Base-by-base conservation (phyloP, 2,888 invertebrate species). In the Caenorhabditis sp. region DNA sequence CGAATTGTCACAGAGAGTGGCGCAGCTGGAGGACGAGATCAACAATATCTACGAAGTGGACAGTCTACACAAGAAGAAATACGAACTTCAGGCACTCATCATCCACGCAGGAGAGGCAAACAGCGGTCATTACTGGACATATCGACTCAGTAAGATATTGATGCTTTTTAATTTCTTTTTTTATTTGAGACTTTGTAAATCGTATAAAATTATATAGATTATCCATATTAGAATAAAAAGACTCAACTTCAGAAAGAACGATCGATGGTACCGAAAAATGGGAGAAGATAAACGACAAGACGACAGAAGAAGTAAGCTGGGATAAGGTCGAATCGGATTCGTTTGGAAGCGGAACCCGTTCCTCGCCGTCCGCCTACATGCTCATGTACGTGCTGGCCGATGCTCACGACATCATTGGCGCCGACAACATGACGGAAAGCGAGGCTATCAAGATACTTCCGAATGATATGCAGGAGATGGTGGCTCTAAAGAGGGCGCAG, bases 111-210 rank as follows among this genome's bases (percentile, higher is more conserved):
- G 81, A 46, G 78, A 76, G n/a, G 70, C 76, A 1, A 62, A 55
- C 26, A 26, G 62, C 4, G 81, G 81, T 1, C 81, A 81, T 55
- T 81, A 81, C 32, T 81, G 73, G 73, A 70, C 68, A 0, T 81
- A 73, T 55, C 46, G 43, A 22, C 39, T 41, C 6, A 62, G 55
- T 55, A n/a, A 55, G 55, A 13, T 45, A 43, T 17, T 1, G 20
- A 22, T 8, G 11, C 20, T 2, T 41, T 41, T 3, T 20, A 41
- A 41, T 41, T 5, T 41, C 37, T 37, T 37, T 37, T 37, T 11
- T n/a, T 8, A 17, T 17, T 20, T 17, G 41, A 41, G 9, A 13
- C 15, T 7, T 15, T 20, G 30, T 7, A 30, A 30, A 30, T 30
- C 30, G 7, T 30, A 5, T n/a, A 37, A 13, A 3, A 3, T 37